A percentile compares a stretch with the other conserved stretches of the same genome.
Conservation (phyloP, 1,140 invertebrate species). For the Phthorimaea operculella region DNA sequence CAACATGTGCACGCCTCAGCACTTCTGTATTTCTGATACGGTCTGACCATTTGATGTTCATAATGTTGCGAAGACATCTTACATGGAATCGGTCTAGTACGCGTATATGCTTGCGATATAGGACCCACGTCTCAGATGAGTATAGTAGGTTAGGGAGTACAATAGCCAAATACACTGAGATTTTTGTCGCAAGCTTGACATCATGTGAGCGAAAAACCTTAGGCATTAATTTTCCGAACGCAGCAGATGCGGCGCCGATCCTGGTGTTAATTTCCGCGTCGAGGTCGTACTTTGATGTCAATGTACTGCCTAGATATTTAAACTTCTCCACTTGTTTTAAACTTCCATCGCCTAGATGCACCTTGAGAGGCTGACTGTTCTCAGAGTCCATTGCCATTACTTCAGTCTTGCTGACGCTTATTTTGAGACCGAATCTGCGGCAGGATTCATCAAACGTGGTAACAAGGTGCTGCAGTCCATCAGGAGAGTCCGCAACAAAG, state of each 20-base stretch:
- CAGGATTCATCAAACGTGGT: no score
- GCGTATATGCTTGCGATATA: background rate
- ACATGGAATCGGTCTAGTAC: background rate
- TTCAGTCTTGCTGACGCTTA: background rate
- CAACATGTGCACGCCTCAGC: background rate
- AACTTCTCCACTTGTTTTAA: background rate
- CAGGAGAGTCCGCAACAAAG: no score
- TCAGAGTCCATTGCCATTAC: background rate
- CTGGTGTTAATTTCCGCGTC: constrained; percentile 3
- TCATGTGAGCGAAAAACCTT: constrained; percentile 6
- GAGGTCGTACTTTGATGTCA: constrained; percentile 1
- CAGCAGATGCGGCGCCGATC: constrained; percentile 1
- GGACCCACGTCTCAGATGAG: background rate
- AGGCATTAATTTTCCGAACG: background rate
- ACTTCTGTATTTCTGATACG: constrained; percentile 1
- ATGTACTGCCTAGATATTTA: background rate
- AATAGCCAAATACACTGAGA: constrained; percentile 4
- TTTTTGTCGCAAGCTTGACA: constrained; percentile 3
- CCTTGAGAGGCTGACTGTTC: background rate
- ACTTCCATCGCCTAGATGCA: background rate
- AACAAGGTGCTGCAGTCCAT: no score
- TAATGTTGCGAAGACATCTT: background rate
- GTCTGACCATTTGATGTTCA: background rate
- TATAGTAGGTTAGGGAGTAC: constrained; percentile 3
- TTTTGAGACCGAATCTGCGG: no score